A percentile compares a stretch with the other conserved stretches of the same genome.
These are phyloP conservation scores for Myiotriccus ornatus DNA, from an alignment of 2,797 vertebrate species.

Conservation along the genomic window DNA sequence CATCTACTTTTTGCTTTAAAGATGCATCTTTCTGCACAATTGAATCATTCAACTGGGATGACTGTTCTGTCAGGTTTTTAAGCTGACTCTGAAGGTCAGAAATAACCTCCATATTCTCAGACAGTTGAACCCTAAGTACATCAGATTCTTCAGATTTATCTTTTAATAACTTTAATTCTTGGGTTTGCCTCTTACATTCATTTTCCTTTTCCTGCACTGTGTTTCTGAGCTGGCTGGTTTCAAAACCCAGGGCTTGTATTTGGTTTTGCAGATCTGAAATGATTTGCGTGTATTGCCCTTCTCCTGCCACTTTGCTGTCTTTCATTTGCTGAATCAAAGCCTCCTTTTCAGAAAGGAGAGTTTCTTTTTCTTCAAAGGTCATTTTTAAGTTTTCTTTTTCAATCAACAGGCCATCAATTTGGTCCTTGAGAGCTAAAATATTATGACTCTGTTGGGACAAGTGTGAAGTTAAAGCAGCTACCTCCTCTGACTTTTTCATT, in stretches of 20 bases:
- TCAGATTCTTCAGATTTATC: conserved; percentile 73
- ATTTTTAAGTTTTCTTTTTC: conserved; percentile 73
- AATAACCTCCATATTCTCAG: conserved; percentile 75
- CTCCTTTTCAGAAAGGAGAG: conserved; percentile 73
- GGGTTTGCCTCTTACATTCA: conserved; percentile 63
- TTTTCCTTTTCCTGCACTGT: conserved; percentile 72
- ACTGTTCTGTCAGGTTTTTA: conserved; percentile 53
- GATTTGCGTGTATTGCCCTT: conserved; percentile 69
- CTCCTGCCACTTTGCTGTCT: conserved; percentile 56
- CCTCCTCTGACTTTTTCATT: conserved; percentile 68
- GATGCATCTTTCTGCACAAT: conserved; percentile 73
- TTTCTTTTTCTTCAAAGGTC: conserved; percentile 70
- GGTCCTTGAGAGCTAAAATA: conserved; percentile 70
- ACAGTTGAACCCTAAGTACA: conserved; percentile 71
- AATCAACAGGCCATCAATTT: conserved; percentile 64
- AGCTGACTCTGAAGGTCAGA: conserved; percentile 71
- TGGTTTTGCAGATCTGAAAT: conserved; percentile 75
- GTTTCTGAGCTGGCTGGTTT: conserved; percentile 27
- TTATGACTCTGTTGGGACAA: conserved; percentile 62
- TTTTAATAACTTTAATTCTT: conserved; percentile 71
- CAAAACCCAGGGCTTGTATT: conserved; percentile 52
- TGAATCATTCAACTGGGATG: conserved; percentile 46
- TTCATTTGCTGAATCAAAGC: conserved; percentile 76
- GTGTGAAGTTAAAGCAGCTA: conserved; percentile 64
- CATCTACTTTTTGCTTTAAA: conserved; percentile 74